Evolutionary conservation across 2,797 vertebrate genomes (phyloP).

Genomic region (Brotula barbata): DNA sequence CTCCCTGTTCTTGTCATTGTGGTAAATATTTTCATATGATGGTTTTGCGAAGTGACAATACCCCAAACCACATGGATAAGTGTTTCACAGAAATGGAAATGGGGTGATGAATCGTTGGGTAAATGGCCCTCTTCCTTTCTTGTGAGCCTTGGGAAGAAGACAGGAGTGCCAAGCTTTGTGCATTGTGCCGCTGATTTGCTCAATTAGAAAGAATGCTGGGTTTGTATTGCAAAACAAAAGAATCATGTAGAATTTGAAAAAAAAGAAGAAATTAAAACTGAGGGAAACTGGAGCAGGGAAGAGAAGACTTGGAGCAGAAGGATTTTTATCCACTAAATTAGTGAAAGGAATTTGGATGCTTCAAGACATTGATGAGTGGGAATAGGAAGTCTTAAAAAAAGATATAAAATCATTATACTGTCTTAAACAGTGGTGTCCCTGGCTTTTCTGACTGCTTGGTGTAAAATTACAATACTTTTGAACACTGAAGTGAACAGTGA

Average conservation of each 20-base stretch:
- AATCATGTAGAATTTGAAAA: conserved; percentile 48
- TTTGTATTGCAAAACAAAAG: conserved; percentile 59
- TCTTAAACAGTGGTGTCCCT: conserved; percentile 8
- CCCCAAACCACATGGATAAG: conserved; percentile 51
- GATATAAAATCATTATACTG: conserved; percentile 15
- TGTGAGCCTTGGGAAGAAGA: conserved; percentile 46
- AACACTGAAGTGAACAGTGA: conserved; percentile 6
- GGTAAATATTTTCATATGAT: conserved; percentile 62
- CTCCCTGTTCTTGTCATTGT: conserved; percentile 46
- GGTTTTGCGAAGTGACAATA: conserved; percentile 62
- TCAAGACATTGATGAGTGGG: conserved; percentile 6
- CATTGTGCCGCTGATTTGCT: conserved; percentile 52
- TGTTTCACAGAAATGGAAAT: conserved; percentile 63
- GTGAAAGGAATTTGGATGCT: conserved; percentile 14
- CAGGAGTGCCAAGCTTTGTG: conserved; percentile 55
- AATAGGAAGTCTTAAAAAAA: no score
- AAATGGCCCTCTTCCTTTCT: conserved; percentile 52
- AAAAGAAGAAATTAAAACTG: conserved; percentile 24
- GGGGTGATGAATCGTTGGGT: conserved; percentile 44
- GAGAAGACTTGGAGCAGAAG: background rate
- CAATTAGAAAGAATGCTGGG: conserved; percentile 52
- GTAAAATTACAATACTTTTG: conserved; percentile 12
- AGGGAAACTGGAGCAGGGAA: conserved; percentile 10
- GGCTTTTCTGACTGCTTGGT: background rate
- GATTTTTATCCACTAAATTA: conserved; percentile 12